Base-by-base conservation (phyloP, 2,888 invertebrate genomes). In the Drosophila maculinotata region DNA sequence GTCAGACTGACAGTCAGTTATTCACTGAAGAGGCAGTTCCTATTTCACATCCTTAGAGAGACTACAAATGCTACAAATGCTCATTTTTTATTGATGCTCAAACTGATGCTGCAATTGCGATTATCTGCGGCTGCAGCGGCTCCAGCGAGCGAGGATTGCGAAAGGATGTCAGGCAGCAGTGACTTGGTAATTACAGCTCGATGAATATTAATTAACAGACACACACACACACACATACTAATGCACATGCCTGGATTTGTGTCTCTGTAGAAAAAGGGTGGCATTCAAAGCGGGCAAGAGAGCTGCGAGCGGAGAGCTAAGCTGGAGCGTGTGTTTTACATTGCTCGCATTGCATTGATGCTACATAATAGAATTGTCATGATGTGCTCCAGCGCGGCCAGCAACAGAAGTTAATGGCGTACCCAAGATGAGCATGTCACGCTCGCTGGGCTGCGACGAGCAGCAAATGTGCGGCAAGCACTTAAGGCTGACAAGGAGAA, bases 381-480 rank as follows among this genome's bases (percentile, higher is more conserved):
- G 77, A 73, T 76, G 74, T 76, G 74, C 74, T 76, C 58, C 72
- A 72, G 75, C 72, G 72, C 72, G 75, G 72, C 69, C 62, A 74
- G 64, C 76, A 72, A 53, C 73, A 71, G 76, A 76, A 75, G 74
- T 73, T 75, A 75, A 76, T 77, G 79, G 68, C 68, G 62, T 69
- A 63, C 64, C 69, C 65, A 70, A 70, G 81, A 84, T 83, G 76
- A 76, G 76, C 76, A 87, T 87, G 83, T 84, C 85, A 84, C 76
- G 83, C 83, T 84, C 82, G 79, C 82, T 84, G 85, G 69, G 69
- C 87, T 82, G 83, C 74, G 77, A 82, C 81, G 82, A 64, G 45
- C 52, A 73, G 48, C 69, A 60, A 59, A 47, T 63, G 58, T 80
- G 83, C 67, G 81, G 74, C 80, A 80, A 79, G 80, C 68, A 72